Percentiles rank a stretch among this genome's conserved stretches.
Evolutionary conservation across 2,113 vertebrate species (phyloP).

Genomic region (Nycticebus coucang): DNA sequence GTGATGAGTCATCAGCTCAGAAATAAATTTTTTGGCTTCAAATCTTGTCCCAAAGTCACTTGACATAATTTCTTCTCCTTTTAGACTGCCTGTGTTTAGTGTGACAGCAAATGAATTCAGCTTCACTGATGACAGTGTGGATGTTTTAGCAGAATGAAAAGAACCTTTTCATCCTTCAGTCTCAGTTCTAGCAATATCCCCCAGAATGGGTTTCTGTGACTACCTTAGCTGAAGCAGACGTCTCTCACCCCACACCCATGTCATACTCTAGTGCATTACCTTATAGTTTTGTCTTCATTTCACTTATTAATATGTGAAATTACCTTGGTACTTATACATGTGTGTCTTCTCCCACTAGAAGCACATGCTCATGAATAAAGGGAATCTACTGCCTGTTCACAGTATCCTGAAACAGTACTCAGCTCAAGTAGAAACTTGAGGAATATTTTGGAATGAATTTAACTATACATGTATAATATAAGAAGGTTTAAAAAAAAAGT

Average conservation of each 20-base stretch:
- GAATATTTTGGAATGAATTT: constrained; percentile 14
- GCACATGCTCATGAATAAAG: background rate
- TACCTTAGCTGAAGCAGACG: background rate
- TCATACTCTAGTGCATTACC: background rate
- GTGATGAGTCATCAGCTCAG: background rate
- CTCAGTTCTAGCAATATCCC: background rate
- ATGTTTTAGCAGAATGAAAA: background rate
- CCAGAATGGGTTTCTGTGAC: background rate
- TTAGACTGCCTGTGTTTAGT: constrained; percentile 29
- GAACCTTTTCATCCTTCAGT: background rate
- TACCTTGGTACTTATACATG: background rate
- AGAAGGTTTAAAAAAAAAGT: background rate
- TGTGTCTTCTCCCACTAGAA: background rate
- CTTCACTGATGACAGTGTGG: background rate
- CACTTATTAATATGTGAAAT: background rate
- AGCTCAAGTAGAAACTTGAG: background rate
- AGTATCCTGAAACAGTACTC: background rate
- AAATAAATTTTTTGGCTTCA: constrained; percentile 25
- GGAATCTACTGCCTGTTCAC: background rate
- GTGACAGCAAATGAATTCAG: background rate
- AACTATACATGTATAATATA: background rate
- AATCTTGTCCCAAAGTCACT: background rate
- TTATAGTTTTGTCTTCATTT: background rate
- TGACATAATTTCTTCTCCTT: constrained; percentile 5
- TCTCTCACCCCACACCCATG: background rate